Conservation (phyloP, 2,113 vertebrate genomes). For the Cyprinodon tularosa region DNA sequence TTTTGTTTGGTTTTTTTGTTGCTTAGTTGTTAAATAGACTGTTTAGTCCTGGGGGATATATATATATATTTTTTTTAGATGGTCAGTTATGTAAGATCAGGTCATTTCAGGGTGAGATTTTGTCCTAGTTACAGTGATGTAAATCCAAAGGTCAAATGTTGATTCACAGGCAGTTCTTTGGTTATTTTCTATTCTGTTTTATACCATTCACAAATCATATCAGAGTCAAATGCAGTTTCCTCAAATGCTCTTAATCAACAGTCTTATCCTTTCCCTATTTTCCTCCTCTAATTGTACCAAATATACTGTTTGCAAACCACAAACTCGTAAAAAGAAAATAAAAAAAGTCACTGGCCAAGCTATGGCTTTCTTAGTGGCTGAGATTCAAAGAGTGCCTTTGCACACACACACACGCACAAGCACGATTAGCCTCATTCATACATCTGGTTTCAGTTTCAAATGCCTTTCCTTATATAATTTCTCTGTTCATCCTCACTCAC, state of each 20-base stretch:
- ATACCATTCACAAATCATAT: constrained; percentile 13
- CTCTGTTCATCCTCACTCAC: constrained; percentile 61
- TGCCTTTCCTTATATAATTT: constrained; percentile 66
- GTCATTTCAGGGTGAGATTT: constrained; percentile 47
- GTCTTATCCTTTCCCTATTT: constrained; percentile 55
- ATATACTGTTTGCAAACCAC: constrained; percentile 54
- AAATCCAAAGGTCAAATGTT: constrained; percentile 57
- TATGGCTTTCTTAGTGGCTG: constrained; percentile 31
- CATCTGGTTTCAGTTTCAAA: constrained; percentile 79
- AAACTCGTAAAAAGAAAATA: constrained; percentile 18
- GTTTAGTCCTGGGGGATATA: constrained; percentile 16
- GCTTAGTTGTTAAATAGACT: constrained; percentile 31
- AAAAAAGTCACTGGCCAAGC: constrained; percentile 41
- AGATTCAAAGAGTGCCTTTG: constrained; percentile 28
- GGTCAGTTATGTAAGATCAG: constrained; percentile 20
- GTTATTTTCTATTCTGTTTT: constrained; percentile 14
- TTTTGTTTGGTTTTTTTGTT: not conserved
- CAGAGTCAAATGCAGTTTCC: constrained; percentile 35
- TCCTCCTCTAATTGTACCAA: constrained; percentile 60
- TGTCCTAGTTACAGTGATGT: constrained; percentile 48
- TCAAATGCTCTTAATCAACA: constrained; percentile 11
- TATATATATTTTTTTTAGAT: constrained; percentile 13
- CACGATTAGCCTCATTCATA: constrained; percentile 43
- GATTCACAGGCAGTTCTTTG: constrained; percentile 28
- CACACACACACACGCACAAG: constrained; percentile 1